phyloP scores from a whole-genome alignment of 2,888 invertebrate species.

The Drosophila subquinaria region DNA sequence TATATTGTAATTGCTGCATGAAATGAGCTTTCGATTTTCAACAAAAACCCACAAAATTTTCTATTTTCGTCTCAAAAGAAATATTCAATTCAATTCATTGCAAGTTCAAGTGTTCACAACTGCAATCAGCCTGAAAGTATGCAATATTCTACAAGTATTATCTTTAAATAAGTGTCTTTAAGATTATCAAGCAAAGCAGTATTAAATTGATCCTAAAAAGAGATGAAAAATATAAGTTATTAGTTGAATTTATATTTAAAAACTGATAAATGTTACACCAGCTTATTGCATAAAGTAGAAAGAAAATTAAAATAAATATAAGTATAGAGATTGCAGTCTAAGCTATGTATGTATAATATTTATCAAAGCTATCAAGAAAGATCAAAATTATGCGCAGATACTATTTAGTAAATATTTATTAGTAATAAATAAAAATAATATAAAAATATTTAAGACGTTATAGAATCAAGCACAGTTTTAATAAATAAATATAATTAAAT shows the following conservation, averaged over 20 bases:
- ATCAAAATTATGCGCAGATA: neutral
- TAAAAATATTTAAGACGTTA: neutral
- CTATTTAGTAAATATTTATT: neutral
- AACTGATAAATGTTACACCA: neutral
- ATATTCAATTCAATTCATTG: slow-evolving; percentile 22
- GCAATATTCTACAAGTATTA: slow-evolving; percentile 21
- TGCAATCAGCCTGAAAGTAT: slow-evolving; percentile 26
- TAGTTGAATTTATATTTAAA: neutral
- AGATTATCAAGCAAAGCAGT: neutral
- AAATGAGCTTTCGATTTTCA: slow-evolving; percentile 36
- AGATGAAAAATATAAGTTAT: neutral
- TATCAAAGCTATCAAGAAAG: neutral
- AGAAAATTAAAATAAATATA: no score
- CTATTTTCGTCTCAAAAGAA: slow-evolving; percentile 18
- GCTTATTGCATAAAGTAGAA: neutral
- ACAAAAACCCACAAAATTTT: slow-evolving; percentile 15
- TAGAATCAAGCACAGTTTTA: neutral
- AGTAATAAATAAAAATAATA: neutral
- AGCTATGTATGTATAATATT: no score
- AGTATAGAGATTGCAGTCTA: no score
- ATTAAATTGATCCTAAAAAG: neutral
- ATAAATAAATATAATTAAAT: neutral
- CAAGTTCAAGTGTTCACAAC: slow-evolving; percentile 10
- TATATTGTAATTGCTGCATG: slow-evolving; percentile 30
- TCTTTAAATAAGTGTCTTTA: neutral